These are phyloP conservation scores for Megalurothrips usitatus DNA, from an alignment of 2,888 invertebrate species.

Conservation along the genomic window DNA sequence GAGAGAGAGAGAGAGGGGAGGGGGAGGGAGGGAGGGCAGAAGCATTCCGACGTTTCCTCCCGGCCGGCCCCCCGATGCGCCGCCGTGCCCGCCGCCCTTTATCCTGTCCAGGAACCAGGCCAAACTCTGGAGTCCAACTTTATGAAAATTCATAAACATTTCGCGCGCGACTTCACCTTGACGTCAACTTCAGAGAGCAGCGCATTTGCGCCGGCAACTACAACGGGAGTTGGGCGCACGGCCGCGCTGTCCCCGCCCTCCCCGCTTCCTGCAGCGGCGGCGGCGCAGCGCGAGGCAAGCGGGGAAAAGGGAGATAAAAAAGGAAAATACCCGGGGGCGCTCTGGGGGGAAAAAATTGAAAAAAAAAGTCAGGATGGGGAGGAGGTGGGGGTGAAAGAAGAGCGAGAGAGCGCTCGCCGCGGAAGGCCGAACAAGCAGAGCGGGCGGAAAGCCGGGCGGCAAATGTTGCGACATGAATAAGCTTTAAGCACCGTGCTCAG, in stretches of 20 bases:
- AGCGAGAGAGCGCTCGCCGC: background rate
- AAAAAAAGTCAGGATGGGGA: background rate
- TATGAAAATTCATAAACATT: conserved; percentile 19
- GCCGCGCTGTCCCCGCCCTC: background rate
- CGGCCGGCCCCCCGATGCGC: too few species aligned
- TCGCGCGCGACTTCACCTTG: conserved; percentile 20
- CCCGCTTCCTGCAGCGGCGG: background rate
- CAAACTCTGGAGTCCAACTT: background rate
- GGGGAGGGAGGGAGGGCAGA: background rate
- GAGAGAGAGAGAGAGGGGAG: too few species aligned
- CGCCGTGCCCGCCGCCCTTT: too few species aligned
- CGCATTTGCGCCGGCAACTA: background rate
- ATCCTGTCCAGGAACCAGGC: background rate
- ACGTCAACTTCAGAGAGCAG: conserved; percentile 6
- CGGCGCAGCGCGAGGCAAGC: background rate
- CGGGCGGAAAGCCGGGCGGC: too few species aligned
- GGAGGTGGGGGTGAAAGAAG: background rate
- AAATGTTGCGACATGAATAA: too few species aligned
- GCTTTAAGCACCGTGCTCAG: too few species aligned
- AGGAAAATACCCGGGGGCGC: background rate
- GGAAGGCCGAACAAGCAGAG: too few species aligned
- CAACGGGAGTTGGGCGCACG: background rate
- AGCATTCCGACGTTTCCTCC: too few species aligned
- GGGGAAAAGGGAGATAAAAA: too few species aligned
- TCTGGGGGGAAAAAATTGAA: background rate